Evolutionary conservation across 2,113 vertebrate genomes (phyloP).

Genomic region (Elachura formosa): DNA sequence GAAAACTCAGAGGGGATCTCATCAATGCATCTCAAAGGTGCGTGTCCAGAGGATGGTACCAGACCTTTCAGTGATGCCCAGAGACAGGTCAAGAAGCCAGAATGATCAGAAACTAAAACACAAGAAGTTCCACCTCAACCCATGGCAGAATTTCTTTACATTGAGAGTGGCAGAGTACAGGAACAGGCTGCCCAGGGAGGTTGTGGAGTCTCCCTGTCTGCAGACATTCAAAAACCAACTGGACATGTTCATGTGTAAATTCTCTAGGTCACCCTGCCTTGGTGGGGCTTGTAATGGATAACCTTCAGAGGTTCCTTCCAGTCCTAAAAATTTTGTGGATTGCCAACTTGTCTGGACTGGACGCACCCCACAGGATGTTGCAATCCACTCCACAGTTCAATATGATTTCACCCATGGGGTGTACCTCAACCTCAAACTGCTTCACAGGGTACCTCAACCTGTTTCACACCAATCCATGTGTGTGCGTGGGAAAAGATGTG

Average conservation of each 20-base stretch:
- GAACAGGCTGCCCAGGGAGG: background rate
- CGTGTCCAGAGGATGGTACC: background rate
- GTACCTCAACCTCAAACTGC: background rate
- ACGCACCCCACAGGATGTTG: background rate
- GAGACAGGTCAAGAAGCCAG: background rate
- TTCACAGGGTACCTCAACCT: background rate
- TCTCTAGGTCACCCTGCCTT: background rate
- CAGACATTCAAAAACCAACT: background rate
- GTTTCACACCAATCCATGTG: background rate
- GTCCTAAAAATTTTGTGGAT: too few relatives aligned
- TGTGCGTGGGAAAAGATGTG: background rate
- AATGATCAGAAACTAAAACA: background rate
- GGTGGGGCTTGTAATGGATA: background rate
- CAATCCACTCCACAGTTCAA: background rate
- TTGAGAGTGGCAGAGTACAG: background rate
- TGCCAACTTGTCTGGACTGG: background rate
- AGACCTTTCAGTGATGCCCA: background rate
- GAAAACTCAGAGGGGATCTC: background rate
- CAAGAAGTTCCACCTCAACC: background rate
- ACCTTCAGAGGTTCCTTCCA: background rate
- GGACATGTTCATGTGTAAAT: background rate
- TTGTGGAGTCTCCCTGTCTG: background rate
- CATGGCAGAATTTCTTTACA: background rate
- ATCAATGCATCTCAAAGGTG: background rate
- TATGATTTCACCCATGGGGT: background rate